Evolutionary conservation across 2,888 invertebrate genomes (phyloP).

Genomic region (Agrilus biguttatus): DNA sequence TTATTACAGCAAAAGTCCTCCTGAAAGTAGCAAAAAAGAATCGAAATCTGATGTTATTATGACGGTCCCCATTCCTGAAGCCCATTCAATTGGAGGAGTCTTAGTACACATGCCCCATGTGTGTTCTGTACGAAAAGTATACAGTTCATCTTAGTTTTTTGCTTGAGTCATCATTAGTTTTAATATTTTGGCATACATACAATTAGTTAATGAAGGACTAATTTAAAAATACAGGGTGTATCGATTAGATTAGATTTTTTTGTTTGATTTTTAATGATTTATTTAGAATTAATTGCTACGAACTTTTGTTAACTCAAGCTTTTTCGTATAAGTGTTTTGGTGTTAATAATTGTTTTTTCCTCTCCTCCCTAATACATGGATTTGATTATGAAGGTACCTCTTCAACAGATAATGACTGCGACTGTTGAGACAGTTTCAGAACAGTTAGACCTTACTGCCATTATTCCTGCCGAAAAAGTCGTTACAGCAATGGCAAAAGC

Average conservation of each 20-base stretch:
- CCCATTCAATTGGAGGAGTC: slow-evolving; percentile 69
- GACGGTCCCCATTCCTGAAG: slow-evolving; percentile 53
- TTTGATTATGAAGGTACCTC: slow-evolving; percentile 2
- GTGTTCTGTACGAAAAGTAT: slow-evolving; percentile 41
- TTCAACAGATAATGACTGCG: slow-evolving; percentile 77
- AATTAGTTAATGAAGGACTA: no score
- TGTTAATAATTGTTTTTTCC: no score
- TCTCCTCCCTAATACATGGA: neutral
- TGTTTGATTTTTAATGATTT: no score
- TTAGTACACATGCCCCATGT: slow-evolving; percentile 89
- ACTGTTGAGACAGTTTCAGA: slow-evolving; percentile 90
- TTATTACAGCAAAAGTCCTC: slow-evolving; percentile 50
- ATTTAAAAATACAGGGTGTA: no score
- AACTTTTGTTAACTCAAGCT: no score
- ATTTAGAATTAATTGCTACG: no score
- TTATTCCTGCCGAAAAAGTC: slow-evolving; percentile 62
- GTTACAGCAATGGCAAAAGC: slow-evolving; percentile 73
- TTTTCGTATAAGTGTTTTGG: no score
- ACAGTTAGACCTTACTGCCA: slow-evolving; percentile 76
- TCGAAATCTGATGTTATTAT: slow-evolving; percentile 46
- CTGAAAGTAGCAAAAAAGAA: slow-evolving; percentile 56
- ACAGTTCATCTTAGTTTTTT: neutral
- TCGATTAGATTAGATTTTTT: no score
- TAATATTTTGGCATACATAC: no score
- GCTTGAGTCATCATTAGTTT: no score